Percentiles rank a stretch among this genome's conserved stretches.
Evolutionary conservation across 2,888 invertebrate species (phyloP).

Genomic region (Petrolisthes cinctipes): DNA sequence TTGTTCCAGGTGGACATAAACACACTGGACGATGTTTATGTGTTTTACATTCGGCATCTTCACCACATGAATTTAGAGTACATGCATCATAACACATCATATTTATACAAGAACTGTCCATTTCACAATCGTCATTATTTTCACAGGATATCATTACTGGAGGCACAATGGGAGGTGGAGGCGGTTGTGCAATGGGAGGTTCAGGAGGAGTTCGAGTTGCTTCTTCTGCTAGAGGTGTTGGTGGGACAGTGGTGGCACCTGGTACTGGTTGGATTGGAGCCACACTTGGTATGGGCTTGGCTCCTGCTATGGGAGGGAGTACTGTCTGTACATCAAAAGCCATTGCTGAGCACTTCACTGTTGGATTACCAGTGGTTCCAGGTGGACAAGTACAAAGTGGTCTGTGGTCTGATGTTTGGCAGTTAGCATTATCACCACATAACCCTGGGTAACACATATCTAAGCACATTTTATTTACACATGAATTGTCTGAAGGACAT

Average conservation of each 20-base stretch:
- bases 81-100: slow-evolving; percentile 75
- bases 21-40: slow-evolving; percentile 88
- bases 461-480: slow-evolving; percentile 54
- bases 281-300: neutral
- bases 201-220: slow-evolving; percentile 9
- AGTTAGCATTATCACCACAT: slow-evolving; percentile 82
- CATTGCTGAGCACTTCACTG: slow-evolving; percentile 64
- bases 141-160: slow-evolving; percentile 48
- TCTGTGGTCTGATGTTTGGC: slow-evolving; percentile 77
- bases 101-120: slow-evolving; percentile 59
- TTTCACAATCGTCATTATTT: slow-evolving; percentile 55
- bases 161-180: slow-evolving; percentile 31
- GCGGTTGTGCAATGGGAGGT: neutral
- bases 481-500: slow-evolving; percentile 56
- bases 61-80: slow-evolving; percentile 82
- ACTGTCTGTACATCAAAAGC: neutral
- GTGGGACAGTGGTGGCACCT: slow-evolving; percentile 14
- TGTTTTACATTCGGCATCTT: slow-evolving; percentile 85
- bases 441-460: slow-evolving; percentile 79
- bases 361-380: slow-evolving; percentile 66
- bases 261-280: slow-evolving; percentile 21
- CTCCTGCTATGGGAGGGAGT: slow-evolving; percentile 21
- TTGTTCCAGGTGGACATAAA: slow-evolving; percentile 81
- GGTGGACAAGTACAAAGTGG: slow-evolving; percentile 66
- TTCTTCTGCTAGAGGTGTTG: slow-evolving; percentile 25